Conservation (phyloP, 1,140 invertebrate genomes). For the Aphaenogaster rudis region DNA sequence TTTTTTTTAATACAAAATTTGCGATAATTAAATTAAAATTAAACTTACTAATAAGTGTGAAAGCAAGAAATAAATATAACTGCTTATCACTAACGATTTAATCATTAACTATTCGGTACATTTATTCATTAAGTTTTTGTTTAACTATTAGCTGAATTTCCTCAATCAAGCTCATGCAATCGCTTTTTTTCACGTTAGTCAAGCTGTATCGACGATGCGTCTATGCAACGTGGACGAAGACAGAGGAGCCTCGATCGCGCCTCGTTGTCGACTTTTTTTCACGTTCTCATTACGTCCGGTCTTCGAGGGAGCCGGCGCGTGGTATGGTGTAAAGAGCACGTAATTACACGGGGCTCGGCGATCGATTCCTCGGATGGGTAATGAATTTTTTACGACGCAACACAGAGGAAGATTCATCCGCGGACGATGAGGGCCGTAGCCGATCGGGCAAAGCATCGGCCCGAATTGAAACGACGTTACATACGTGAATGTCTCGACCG, state of each 20-base stretch:
- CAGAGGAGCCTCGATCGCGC: conserved; percentile 38
- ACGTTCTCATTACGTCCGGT: conserved; percentile 56
- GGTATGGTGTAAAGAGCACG: conserved; percentile 77
- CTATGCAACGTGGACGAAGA: conserved; percentile 33
- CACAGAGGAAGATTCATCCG: conserved; percentile 67
- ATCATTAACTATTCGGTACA: conserved; percentile 11
- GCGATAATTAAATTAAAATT: conserved; percentile 2
- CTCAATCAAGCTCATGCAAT: conserved; percentile 20
- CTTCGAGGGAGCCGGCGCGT: conserved; percentile 57
- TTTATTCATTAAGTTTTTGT: conserved; percentile 2
- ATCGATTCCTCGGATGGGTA: conserved; percentile 83
- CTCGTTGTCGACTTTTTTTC: conserved; percentile 45
- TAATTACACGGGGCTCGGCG: conserved; percentile 83
- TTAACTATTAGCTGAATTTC: conserved; percentile 36
- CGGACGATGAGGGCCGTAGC: conserved; percentile 69
- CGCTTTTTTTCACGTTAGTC: conserved; percentile 26
- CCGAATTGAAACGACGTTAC: conserved; percentile 74
- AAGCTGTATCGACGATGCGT: neutral
- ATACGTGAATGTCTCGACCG: conserved; percentile 37
- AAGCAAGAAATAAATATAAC: neutral
- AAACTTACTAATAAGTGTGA: neutral
- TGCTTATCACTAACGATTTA: neutral
- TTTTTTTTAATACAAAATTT: neutral
- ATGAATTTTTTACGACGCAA: conserved; percentile 85
- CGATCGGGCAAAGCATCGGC: conserved; percentile 72